Evolutionary conservation across 30 jellyfish, hydroid and myxozoan species (phyloP).

Genomic region (Mastigias papua): DNA sequence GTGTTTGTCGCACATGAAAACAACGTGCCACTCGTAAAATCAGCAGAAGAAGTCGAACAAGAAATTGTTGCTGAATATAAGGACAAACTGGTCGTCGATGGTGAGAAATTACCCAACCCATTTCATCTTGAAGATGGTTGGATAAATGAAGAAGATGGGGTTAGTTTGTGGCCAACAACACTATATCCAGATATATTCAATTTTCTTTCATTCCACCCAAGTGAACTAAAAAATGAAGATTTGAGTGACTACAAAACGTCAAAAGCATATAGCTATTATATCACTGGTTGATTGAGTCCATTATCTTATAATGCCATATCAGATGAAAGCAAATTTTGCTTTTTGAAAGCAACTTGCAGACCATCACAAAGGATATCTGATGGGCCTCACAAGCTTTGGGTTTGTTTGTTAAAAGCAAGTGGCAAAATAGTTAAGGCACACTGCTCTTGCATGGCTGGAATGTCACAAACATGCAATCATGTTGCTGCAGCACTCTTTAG

Average conservation of each 20-base stretch:
- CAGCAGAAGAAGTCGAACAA: too few relatives aligned
- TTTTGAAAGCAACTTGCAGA: constrained; percentile 46
- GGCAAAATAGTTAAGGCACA: constrained; percentile 19
- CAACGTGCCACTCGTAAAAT: too few relatives aligned
- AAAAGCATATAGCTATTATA: too few relatives aligned
- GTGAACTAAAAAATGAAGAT: constrained; percentile 22
- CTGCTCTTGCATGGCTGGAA: not conserved
- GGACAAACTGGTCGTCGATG: not conserved
- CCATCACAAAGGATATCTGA: constrained; percentile 26
- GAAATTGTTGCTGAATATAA: too few relatives aligned
- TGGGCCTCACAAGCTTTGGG: constrained; percentile 15
- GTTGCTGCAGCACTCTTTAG: constrained; percentile 10
- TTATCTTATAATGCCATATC: constrained; percentile 40
- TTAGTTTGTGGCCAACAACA: constrained; percentile 32
- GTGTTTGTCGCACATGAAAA: too few relatives aligned
- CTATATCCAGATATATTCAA: constrained; percentile 43
- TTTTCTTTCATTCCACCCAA: constrained; percentile 29
- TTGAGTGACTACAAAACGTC: constrained; percentile 34
- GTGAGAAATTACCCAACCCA: not conserved
- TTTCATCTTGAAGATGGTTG: not conserved
- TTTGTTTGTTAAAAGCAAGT: constrained; percentile 8
- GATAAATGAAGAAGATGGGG: constrained; percentile 40
- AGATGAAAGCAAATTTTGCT: not conserved
- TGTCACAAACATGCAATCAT: not conserved
- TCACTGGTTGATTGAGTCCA: constrained; percentile 1